Percentiles rank a stretch among this genome's conserved stretches.
Evolutionary conservation across 2,888 invertebrate species (phyloP).

Genomic region (Sepiola atlantica): DNA sequence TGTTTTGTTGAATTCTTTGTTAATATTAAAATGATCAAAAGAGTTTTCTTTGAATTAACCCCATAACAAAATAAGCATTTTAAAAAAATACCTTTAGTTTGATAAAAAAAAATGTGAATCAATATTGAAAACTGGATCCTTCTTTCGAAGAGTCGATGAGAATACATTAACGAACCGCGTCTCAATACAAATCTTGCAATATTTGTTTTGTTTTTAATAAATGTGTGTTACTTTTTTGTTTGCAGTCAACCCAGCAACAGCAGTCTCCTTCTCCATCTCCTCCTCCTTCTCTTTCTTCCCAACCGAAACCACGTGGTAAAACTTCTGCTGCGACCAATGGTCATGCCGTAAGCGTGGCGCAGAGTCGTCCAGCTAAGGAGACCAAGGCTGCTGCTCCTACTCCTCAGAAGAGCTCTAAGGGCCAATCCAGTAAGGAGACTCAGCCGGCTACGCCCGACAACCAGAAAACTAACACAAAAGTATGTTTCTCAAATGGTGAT

Average conservation of each 20-base stretch:
- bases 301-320: not conserved
- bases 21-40: too few relatives aligned
- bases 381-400: not conserved
- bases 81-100: too few relatives aligned
- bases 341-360: not conserved
- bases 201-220: not conserved
- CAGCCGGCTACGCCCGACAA: not conserved
- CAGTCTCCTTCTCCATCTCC: not conserved
- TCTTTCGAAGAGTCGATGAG: too few relatives aligned
- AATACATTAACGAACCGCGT: not conserved
- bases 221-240: not conserved
- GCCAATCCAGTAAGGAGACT: slow-evolving; percentile 11
- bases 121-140: too few relatives aligned
- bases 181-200: not conserved
- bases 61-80: too few relatives aligned
- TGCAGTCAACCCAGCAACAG: not conserved
- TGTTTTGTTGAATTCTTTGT: too few relatives aligned
- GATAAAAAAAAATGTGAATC: too few relatives aligned
- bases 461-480: not conserved
- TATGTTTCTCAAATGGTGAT: not conserved
- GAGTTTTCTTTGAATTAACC: too few relatives aligned
- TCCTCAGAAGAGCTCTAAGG: slow-evolving; percentile 12
- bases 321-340: slow-evolving; percentile 8
- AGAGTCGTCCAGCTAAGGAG: not conserved
- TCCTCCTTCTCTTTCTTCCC: slow-evolving; percentile 22